phyloP scores from a whole-genome alignment of 2,888 invertebrate species.

The Serrognathus titanus region DNA sequence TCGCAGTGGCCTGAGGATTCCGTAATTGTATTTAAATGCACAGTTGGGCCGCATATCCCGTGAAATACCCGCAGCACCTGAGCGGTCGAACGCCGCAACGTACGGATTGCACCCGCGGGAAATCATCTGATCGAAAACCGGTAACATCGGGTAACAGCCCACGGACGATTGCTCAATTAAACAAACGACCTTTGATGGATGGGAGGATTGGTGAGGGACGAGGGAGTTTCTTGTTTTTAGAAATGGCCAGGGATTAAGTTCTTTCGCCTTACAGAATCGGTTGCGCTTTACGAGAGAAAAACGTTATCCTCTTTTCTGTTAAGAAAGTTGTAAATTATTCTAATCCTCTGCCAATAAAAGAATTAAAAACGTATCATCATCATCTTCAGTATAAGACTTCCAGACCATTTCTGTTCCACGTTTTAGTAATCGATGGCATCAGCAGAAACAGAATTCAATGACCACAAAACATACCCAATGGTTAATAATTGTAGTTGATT shows the following conservation, averaged over 20 bases:
- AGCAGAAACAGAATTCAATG: too few relatives aligned
- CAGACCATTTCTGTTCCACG: too few relatives aligned
- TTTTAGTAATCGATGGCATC: too few relatives aligned
- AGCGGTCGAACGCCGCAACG: constrained; percentile 26
- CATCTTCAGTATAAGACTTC: too few relatives aligned
- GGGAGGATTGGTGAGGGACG: neutral
- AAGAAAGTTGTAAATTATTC: too few relatives aligned
- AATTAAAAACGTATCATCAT: too few relatives aligned
- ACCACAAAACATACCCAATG: neutral
- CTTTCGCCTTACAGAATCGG: neutral
- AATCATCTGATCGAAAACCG: constrained; percentile 39
- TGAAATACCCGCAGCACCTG: constrained; percentile 25
- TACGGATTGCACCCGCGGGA: constrained; percentile 35
- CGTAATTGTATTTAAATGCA: constrained; percentile 27
- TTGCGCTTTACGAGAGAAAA: too few relatives aligned
- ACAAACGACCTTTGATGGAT: constrained; percentile 23
- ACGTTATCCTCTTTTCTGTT: too few relatives aligned
- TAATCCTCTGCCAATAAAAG: too few relatives aligned
- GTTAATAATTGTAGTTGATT: too few relatives aligned
- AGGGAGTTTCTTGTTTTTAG: neutral
- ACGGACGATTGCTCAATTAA: constrained; percentile 32
- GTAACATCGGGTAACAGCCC: constrained; percentile 29
- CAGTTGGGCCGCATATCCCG: constrained; percentile 11
- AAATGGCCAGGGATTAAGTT: neutral
- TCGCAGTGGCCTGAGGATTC: constrained; percentile 9